Base-by-base conservation (phyloP, 2,888 invertebrate species). In the Sarcophaga rosellei region DNA sequence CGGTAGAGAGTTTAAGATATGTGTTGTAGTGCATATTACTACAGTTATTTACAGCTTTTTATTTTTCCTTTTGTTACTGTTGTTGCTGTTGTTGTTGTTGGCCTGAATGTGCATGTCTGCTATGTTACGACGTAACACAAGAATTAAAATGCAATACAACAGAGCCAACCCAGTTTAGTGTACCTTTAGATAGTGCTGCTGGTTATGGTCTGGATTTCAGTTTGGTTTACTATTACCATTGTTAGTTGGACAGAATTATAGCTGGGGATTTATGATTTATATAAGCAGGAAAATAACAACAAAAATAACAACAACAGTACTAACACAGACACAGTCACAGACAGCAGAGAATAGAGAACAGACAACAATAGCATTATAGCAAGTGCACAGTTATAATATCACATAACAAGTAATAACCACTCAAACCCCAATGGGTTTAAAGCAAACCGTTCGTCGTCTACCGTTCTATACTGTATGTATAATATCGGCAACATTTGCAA, bases 261-360 rank as follows among this genome's bases (percentile, higher is more conserved):
- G 78, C 68, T 53, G 59, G 65, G 78, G 74, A 81, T 78, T 85
- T 85, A 81, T 85, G 81, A 85, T 85, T 85, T 85, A 85, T 81
- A 74, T 81, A 85, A 81, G 75, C 78, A 75, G 70, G 70, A 59
- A 66, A 57, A 21, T 21, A 25, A 66, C 59, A 66, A 72, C 61
- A 69, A 23, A 68, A 73, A 72, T 47, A 76, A 72, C 78, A 70
- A 59, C 12, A 75, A 57, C 44, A 81, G 69, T 78, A 81, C 53
- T 59, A 75, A 81, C 68, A 81, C 74, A 78, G 20, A 70, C 8
- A 72, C 23, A 25, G 45, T 12, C 21, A 65, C 12, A 62, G 12
- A 35, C 10, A 35, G 10, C 35, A 35, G 35, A 10, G 35, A 35
- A 35, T 8, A 35, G 35, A 35, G 8, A 35, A 35, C 35, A 35